Percentiles rank a stretch among this genome's conserved stretches.
Evolutionary conservation across 1,140 invertebrate genomes (phyloP).

Genomic region (Ericerus pela): DNA sequence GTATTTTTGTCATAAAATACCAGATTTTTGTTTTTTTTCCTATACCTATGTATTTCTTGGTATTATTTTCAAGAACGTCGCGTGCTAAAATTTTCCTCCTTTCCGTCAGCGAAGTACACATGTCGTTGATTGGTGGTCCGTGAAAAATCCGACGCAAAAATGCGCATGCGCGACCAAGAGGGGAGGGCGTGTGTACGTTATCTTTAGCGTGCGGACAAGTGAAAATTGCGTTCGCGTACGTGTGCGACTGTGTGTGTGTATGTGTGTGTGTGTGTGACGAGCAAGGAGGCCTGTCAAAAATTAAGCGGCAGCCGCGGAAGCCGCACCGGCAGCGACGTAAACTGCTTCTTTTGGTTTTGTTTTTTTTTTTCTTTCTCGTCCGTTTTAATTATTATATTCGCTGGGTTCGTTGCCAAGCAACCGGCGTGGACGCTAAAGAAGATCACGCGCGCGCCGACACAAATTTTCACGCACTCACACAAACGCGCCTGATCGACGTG

Average conservation of each 20-base stretch:
- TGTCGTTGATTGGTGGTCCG: not conserved
- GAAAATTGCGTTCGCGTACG: not conserved
- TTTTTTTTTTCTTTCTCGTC: too few species aligned
- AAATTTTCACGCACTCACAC: too few species aligned
- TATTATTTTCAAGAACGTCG: not conserved
- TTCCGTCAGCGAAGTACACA: not conserved
- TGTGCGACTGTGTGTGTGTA: not conserved
- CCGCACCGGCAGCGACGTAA: too few species aligned
- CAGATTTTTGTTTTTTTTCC: too few species aligned
- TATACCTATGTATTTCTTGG: not conserved
- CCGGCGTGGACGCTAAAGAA: not conserved
- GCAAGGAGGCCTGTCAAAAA: constrained; percentile 6
- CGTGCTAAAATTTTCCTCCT: not conserved
- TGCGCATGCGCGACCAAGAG: not conserved
- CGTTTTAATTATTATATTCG: too few species aligned
- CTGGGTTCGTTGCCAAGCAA: constrained; percentile 5
- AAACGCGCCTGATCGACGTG: not conserved
- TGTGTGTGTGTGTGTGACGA: not conserved
- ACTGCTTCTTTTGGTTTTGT: too few species aligned
- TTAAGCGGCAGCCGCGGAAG: not conserved
- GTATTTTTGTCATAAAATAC: too few species aligned
- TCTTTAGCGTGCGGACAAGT: not conserved
- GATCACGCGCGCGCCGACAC: too few species aligned
- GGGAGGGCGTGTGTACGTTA: not conserved
- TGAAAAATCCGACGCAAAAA: too few species aligned